These are phyloP conservation scores for Sylvia atricapilla DNA, from an alignment of 2,113 vertebrate species.

Conservation along the genomic window DNA sequence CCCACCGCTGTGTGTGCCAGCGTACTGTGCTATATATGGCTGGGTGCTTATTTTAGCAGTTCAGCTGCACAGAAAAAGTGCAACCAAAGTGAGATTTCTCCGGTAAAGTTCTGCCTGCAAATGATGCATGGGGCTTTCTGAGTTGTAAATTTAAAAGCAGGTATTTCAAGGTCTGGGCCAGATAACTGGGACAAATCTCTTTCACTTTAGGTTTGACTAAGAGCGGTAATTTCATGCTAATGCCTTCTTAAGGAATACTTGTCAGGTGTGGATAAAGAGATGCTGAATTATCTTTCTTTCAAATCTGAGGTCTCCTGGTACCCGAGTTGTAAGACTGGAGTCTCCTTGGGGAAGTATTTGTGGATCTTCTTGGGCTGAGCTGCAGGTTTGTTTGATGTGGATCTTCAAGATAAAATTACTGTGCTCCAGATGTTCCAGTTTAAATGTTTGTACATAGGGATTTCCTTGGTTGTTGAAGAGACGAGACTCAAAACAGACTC, in stretches of 20 bases:
- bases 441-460: constrained; percentile 74
- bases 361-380: constrained; percentile 57
- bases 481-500: constrained; percentile 75
- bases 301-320: constrained; percentile 21
- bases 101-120: constrained; percentile 24
- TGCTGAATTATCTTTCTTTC: constrained; percentile 52
- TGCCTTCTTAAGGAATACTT: constrained; percentile 19
- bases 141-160: constrained; percentile 22
- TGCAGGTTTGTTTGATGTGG: constrained; percentile 72
- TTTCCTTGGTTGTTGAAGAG: constrained; percentile 73
- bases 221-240: constrained; percentile 36
- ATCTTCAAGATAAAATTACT: constrained; percentile 74
- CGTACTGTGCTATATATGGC: constrained; percentile 43
- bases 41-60: constrained; percentile 61
- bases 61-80: constrained; percentile 50
- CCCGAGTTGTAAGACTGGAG: not conserved
- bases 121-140: not conserved
- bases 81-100: constrained; percentile 26
- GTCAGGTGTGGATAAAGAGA: constrained; percentile 56
- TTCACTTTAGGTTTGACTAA: constrained; percentile 44
- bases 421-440: constrained; percentile 73
- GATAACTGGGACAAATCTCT: constrained; percentile 48
- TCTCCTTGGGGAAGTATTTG: constrained; percentile 69
- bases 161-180: constrained; percentile 1
- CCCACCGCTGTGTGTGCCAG: constrained; percentile 10